phyloP scores from a whole-genome alignment of 2,797 vertebrate genomes.

The Taenioides sp. region DNA sequence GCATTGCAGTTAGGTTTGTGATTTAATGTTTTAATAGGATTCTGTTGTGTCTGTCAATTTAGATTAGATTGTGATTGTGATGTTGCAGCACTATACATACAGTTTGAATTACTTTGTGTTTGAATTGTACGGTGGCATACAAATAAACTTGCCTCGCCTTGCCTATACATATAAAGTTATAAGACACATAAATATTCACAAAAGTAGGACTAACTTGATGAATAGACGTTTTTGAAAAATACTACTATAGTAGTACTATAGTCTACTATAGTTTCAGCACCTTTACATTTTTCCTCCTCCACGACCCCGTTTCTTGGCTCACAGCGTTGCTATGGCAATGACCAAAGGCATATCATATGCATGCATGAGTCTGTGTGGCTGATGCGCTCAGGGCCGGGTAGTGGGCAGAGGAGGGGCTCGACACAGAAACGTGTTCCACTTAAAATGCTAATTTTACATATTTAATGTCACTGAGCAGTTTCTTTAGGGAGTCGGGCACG shows the following conservation, averaged over 20 bases:
- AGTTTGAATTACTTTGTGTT: too few species aligned
- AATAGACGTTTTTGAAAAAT: conserved; percentile 74
- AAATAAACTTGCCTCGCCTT: too few species aligned
- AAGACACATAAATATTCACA: conserved; percentile 20
- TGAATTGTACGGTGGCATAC: too few species aligned
- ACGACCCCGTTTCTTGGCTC: conserved; percentile 42
- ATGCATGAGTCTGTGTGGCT: conserved; percentile 82
- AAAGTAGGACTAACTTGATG: conserved; percentile 61
- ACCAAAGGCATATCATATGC: conserved; percentile 87
- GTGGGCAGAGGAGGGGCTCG: conserved; percentile 56
- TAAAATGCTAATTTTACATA: conserved; percentile 84
- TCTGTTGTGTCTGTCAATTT: too few species aligned
- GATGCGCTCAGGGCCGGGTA: conserved; percentile 65
- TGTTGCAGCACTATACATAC: too few species aligned
- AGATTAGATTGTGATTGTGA: too few species aligned
- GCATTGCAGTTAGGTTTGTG: too few species aligned
- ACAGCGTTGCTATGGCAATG: conserved; percentile 84
- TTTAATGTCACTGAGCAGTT: conserved; percentile 79
- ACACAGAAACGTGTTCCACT: conserved; percentile 78
- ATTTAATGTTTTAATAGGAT: too few species aligned
- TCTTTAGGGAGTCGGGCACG: conserved; percentile 63
- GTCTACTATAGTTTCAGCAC: conserved; percentile 71
- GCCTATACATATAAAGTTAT: not conserved
- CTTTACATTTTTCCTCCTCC: conserved; percentile 67
- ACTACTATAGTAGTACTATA: too few species aligned